These are phyloP conservation scores for Drosophila eugracilis DNA, from an alignment of 1,140 invertebrate genomes.

Conservation along the genomic window DNA sequence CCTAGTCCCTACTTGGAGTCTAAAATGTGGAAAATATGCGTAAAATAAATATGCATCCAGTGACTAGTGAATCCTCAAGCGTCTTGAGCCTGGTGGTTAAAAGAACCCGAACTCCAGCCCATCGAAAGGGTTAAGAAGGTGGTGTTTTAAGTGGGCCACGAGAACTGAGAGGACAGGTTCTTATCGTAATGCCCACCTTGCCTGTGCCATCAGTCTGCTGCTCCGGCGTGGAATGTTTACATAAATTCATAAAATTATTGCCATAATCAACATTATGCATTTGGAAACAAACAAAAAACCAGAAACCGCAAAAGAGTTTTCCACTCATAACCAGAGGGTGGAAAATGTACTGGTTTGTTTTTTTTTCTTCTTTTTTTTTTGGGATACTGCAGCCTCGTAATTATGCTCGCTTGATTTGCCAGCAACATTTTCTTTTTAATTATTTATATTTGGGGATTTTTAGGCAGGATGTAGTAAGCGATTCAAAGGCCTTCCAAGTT, in stretches of 20 bases:
- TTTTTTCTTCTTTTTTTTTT: not conserved
- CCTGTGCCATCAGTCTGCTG: constrained; percentile 5
- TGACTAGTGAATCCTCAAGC: not conserved
- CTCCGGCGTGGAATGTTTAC: constrained; percentile 61
- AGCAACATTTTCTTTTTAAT: constrained; percentile 82
- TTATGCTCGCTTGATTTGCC: constrained; percentile 80
- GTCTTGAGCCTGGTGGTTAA: not conserved
- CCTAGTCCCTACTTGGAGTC: not conserved
- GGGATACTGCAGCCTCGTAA: constrained; percentile 45
- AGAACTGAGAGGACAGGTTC: constrained; percentile 1
- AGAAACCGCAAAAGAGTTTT: constrained; percentile 69
- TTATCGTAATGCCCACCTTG: constrained; percentile 67
- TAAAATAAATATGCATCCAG: not conserved
- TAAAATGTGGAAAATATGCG: no score
- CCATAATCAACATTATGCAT: constrained; percentile 84
- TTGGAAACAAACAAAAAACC: constrained; percentile 60
- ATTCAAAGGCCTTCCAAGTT: constrained; percentile 67
- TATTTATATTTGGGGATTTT: constrained; percentile 83
- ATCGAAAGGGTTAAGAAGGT: not conserved
- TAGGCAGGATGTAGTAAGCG: constrained; percentile 44
- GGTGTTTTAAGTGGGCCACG: constrained; percentile 10
- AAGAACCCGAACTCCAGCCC: not conserved
- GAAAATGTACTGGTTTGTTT: not conserved
- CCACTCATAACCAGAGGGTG: not conserved
- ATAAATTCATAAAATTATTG: constrained; percentile 85